Evolutionary conservation across 2,888 invertebrate genomes (phyloP).

Genomic region (Mycogona germanica): DNA sequence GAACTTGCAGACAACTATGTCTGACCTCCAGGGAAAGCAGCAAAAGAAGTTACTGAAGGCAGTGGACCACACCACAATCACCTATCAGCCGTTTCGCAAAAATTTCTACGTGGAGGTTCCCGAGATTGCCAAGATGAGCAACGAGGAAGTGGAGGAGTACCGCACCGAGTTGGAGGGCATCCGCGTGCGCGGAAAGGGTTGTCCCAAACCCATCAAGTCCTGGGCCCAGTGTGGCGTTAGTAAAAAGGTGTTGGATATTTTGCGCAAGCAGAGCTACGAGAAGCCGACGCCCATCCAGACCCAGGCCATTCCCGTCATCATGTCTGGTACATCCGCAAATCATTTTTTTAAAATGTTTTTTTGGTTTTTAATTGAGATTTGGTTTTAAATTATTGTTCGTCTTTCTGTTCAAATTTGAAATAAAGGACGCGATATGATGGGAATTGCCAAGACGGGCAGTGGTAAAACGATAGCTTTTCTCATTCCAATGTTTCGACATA

Average conservation of each 20-base stretch:
- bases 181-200: slow-evolving; percentile 89
- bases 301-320: slow-evolving; percentile 93
- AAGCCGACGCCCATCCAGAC: slow-evolving; percentile 98
- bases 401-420: no score
- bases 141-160: slow-evolving; percentile 44
- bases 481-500: slow-evolving; percentile 93
- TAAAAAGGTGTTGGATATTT: slow-evolving; percentile 81
- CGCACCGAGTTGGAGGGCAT: slow-evolving; percentile 82
- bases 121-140: slow-evolving; percentile 83
- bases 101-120: slow-evolving; percentile 96
- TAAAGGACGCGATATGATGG: slow-evolving; percentile 81
- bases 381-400: no score
- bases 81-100: slow-evolving; percentile 82
- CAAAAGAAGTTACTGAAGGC: slow-evolving; percentile 85
- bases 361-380: no score
- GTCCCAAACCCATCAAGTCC: slow-evolving; percentile 82
- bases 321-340: no score
- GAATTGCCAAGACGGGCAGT: slow-evolving; percentile 98
- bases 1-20: slow-evolving; percentile 73
- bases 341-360: no score
- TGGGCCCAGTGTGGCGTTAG: slow-evolving; percentile 99
- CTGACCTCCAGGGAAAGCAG: slow-evolving; percentile 79
- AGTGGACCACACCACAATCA: slow-evolving; percentile 76
- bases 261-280: slow-evolving; percentile 57
- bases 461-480: slow-evolving; percentile 98